Evolutionary conservation across 2,113 vertebrate species (phyloP).

Genomic region (Manacus vitellinus): DNA sequence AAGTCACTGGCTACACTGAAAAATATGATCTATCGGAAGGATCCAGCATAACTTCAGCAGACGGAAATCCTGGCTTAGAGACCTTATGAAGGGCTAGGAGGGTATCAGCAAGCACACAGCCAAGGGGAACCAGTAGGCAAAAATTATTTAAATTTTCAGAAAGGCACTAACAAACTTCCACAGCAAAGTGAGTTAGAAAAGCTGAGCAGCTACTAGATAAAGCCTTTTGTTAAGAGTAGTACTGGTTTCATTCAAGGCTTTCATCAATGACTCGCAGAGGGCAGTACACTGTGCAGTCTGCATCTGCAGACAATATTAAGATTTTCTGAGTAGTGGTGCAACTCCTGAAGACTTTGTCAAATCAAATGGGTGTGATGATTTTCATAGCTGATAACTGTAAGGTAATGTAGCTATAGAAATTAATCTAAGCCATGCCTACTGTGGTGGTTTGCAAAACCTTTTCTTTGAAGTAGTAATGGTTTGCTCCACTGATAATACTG

Average conservation of each 20-base stretch:
- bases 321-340: neutral
- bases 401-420: neutral
- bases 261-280: neutral
- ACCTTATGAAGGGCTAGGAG: neutral
- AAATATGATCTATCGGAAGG: neutral
- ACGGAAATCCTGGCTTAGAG: neutral
- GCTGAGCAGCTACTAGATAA: neutral
- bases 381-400: neutral
- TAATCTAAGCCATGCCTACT: neutral
- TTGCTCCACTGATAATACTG: too few species aligned
- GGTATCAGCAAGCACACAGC: neutral
- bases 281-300: neutral
- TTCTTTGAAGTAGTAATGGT: too few species aligned
- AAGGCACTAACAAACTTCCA: neutral
- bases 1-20: too few species aligned
- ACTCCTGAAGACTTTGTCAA: neutral
- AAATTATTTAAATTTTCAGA: neutral
- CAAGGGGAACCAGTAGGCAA: neutral
- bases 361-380: neutral
- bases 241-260: neutral
- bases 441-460: too few species aligned
- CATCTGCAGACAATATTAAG: neutral
- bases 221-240: neutral
- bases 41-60: neutral
- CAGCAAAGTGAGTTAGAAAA: neutral